Conservation (phyloP, 2,888 invertebrate genomes). For the Pseudococcus longispinus region DNA sequence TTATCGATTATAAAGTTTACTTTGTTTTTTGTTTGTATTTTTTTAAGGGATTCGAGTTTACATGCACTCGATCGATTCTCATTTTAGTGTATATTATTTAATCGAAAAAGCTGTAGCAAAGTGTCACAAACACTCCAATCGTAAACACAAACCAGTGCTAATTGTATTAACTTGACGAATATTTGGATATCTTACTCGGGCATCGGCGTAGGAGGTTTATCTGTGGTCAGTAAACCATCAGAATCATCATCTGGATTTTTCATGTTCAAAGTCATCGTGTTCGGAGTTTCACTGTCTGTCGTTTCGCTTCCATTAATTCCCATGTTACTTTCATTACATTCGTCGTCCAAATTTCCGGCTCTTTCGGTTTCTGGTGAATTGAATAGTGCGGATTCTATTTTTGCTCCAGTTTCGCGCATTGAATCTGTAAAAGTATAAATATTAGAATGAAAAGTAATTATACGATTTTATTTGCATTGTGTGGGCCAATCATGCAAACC, state of each 20-base stretch:
- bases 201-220: constrained; percentile 51
- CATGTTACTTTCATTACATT: background rate
- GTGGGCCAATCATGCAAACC: too few relatives aligned
- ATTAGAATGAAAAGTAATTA: too few relatives aligned
- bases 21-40: background rate
- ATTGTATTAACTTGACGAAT: background rate
- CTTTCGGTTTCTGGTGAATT: constrained; percentile 40
- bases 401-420: background rate
- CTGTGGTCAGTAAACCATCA: background rate
- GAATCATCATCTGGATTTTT: background rate
- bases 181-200: constrained; percentile 45
- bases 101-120: constrained; percentile 6
- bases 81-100: background rate
- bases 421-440: background rate
- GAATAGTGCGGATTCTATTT: background rate
- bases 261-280: background rate
- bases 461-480: too few relatives aligned
- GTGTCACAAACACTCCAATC: background rate
- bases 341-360: background rate
- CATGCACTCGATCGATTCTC: constrained; percentile 14
- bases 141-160: background rate
- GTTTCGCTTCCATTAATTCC: background rate
- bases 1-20: background rate
- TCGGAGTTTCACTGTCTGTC: background rate
- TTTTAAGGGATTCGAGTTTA: background rate